A percentile compares a stretch with the other conserved stretches of the same genome.
Evolutionary conservation across 2,797 vertebrate genomes (phyloP).

Genomic region (Pantherophis vulpinus): DNA sequence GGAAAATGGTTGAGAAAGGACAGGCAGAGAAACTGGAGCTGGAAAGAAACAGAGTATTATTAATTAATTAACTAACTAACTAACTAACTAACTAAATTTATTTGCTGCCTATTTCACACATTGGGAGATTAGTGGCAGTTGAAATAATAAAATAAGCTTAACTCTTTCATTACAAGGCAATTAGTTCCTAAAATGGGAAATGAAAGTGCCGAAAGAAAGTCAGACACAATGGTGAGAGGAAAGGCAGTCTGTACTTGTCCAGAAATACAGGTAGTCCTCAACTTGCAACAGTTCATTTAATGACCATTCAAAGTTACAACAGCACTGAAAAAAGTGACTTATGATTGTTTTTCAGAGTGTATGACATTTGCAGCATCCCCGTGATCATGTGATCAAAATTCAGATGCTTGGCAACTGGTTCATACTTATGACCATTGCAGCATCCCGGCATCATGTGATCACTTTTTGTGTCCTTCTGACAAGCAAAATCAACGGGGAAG

Average conservation of each 20-base stretch:
- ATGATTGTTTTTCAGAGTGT: neutral
- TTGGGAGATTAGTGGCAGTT: neutral
- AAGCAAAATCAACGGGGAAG: neutral
- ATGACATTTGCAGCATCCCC: neutral
- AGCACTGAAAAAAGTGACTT: neutral
- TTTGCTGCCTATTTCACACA: neutral
- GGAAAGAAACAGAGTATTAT: conserved; percentile 28
- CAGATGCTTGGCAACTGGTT: neutral
- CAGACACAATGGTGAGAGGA: neutral
- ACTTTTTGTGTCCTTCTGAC: neutral
- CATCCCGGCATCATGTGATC: neutral
- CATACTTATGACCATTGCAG: neutral
- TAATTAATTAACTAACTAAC: neutral
- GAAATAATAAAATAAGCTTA: neutral
- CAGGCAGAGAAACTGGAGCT: conserved; percentile 72
- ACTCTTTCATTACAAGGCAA: neutral
- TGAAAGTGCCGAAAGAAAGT: neutral
- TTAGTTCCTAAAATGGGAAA: neutral
- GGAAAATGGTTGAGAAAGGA: conserved; percentile 52
- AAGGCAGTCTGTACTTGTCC: neutral
- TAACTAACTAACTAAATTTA: neutral
- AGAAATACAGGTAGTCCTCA: neutral
- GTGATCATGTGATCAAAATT: neutral
- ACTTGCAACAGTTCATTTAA: neutral
- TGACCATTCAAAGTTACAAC: neutral